Base-by-base conservation (phyloP, 2,888 invertebrate genomes). In the Sarcophaga carnaria region DNA sequence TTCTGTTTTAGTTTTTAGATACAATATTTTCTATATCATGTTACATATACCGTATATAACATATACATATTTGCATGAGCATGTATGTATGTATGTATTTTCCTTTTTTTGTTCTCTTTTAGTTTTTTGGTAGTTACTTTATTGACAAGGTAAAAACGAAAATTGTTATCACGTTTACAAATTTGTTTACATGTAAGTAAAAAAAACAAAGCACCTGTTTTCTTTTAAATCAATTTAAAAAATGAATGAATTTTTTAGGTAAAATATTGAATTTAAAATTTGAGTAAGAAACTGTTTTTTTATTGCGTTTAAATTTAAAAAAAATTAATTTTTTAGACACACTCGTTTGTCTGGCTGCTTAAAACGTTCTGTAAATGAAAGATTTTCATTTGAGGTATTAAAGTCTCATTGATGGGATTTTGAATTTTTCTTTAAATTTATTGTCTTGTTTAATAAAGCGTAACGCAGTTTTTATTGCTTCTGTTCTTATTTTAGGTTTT, bases 381-480 rank as follows among this genome's bases (percentile, higher is more conserved):
- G 79, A 79, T 79, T 60, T 69, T 64, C 71, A 63, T 66, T 62
- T 0, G 63, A 66, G 47, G 75, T 60, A n/a, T 76, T 47, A 47
- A 79, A 72, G 76, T 70, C 76, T 79, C 63, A 62, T 62, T 12
- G 75, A 62, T 66, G 70, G 47, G 22, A 47, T 22, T 49, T 49
- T n/a, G 25, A 60, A 66, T 80, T 20, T 11, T 80, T 72, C 71
- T 20, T n/a, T 22, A 37, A 62, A 62, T 37, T 37, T 37, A 37
- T 37, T 37, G 37, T 37, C 37, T 37, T 81, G 87, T 67, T 87
- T 70, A 84, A 71, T 84, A 75, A 81, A 84, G 71, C 87, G 84
- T 84, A 79, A 87, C 84, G 25, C 69, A 77, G 45, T 69, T 62
- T 10, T 20, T 62, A 62, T 69, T 62, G 14, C 47, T 45, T 60